Base-by-base conservation (phyloP, 2,888 invertebrate species). In the Anthoptus insignis region DNA sequence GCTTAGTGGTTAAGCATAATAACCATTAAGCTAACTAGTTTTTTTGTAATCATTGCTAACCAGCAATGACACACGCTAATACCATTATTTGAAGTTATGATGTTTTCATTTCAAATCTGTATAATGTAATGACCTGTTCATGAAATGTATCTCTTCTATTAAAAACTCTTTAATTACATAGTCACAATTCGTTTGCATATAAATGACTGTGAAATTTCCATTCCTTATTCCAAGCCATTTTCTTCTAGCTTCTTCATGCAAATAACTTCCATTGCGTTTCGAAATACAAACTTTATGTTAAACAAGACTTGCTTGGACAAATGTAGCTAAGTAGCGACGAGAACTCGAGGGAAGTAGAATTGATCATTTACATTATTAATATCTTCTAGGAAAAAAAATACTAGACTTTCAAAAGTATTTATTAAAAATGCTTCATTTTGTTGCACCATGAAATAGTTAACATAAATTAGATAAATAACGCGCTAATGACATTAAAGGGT, bases 161-260 rank as follows among this genome's bases (percentile, higher is more conserved):
- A 11, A 86, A 84, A 84, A 85, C 81, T 78, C 77, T 79, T 83
- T 88, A 88, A 89, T 89, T 88, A 86, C 83, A 76, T 73, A 82
- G 78, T 78, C 76, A 75, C 71, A 75, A 84, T 86, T 88, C 86
- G 81, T 91, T 91, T 87, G 89, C 89, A 91, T 91, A 86, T 81
- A 89, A 90, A 92, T 91, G 81, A 83, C 81, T 74, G 74, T 63
- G 76, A 79, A 78, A 84, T 84, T 83, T 83, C 80, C 82, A 84
- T 87, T 82, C 78, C 77, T 83, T 78, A 82, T 86, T 84, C 80
- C 77, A 73, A 79, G 82, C 79, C 79, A 86, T 89, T 89, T 86
- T 83, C 84, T 77, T 78, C 73, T 73, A 71, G 76, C 77, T 81
- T 78, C 77, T 80, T 76, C 77, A 88, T 88, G 87, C 86, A 89